phyloP scores from a whole-genome alignment of 2,113 vertebrate species.

The Corvus hawaiiensis region DNA sequence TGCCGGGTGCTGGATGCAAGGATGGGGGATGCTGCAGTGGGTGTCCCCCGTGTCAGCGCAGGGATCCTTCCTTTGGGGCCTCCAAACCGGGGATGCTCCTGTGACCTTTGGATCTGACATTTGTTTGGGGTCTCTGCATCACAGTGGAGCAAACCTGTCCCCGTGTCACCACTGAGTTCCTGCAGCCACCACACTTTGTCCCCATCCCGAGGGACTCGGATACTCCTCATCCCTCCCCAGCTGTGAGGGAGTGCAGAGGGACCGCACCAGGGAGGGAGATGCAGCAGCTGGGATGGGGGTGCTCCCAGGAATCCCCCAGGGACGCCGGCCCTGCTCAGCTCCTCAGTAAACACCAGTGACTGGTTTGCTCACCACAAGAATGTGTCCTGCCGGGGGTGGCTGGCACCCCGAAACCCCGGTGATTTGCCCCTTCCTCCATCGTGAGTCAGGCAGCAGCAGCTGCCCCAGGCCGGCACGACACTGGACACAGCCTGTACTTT shows the following conservation, averaged over 20 bases:
- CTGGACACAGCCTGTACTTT: conserved; percentile 5
- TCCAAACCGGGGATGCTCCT: background rate
- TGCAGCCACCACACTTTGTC: background rate
- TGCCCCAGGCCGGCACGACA: background rate
- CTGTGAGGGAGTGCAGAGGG: background rate
- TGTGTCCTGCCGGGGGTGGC: background rate
- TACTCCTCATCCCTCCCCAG: background rate
- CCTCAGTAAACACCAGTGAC: background rate
- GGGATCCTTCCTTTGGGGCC: background rate
- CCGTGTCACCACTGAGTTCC: background rate
- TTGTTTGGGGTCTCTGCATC: background rate
- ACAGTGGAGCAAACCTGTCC: background rate
- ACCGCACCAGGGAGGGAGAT: background rate
- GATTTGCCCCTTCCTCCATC: background rate
- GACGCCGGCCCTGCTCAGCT: background rate
- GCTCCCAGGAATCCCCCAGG: background rate
- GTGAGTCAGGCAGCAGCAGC: background rate
- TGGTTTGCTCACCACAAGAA: background rate
- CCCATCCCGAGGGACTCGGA: background rate
- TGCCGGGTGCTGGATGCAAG: no score
- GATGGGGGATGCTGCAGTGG: background rate
- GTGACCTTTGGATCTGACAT: background rate
- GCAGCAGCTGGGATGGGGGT: background rate
- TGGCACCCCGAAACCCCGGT: background rate
- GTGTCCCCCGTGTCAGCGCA: accelerated